Evolutionary conservation across 2,113 vertebrate species (phyloP).

Genomic region (Ailuropoda melanoleuca): DNA sequence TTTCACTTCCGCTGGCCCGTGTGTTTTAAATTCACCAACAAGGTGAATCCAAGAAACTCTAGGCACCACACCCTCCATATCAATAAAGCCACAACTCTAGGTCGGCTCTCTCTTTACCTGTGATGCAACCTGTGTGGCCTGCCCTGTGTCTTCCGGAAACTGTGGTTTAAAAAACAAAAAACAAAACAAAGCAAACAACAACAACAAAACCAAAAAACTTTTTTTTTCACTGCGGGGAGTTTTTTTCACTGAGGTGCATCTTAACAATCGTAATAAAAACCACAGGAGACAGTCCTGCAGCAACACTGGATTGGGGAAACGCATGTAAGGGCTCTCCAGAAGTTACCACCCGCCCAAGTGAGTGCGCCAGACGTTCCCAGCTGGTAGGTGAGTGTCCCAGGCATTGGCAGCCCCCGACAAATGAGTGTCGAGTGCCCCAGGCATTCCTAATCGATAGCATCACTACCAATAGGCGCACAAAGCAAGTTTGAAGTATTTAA

Average conservation of each 20-base stretch:
- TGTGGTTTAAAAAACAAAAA: background rate
- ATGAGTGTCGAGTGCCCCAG: background rate
- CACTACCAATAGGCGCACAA: background rate
- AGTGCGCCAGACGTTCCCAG: background rate
- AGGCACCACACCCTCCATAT: too few relatives aligned
- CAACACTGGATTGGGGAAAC: background rate
- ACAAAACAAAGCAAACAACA: too few relatives aligned
- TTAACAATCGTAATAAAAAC: background rate
- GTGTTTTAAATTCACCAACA: background rate
- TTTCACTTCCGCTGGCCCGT: background rate
- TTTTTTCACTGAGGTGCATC: background rate
- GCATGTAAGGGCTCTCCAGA: fast-evolving
- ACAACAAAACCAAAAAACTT: too few relatives aligned
- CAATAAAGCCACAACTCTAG: background rate
- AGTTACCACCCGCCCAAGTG: fast-evolving
- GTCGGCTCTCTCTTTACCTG: background rate
- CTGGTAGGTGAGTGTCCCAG: background rate
- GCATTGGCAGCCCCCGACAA: background rate
- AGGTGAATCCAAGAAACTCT: background rate
- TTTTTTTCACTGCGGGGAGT: too few relatives aligned
- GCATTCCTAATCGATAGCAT: background rate
- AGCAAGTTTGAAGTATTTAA: background rate
- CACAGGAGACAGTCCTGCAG: background rate
- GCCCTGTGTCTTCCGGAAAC: background rate
- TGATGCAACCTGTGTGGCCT: background rate